Base-by-base conservation (phyloP, 2,113 vertebrate species). In the Saccopteryx bilineata region DNA sequence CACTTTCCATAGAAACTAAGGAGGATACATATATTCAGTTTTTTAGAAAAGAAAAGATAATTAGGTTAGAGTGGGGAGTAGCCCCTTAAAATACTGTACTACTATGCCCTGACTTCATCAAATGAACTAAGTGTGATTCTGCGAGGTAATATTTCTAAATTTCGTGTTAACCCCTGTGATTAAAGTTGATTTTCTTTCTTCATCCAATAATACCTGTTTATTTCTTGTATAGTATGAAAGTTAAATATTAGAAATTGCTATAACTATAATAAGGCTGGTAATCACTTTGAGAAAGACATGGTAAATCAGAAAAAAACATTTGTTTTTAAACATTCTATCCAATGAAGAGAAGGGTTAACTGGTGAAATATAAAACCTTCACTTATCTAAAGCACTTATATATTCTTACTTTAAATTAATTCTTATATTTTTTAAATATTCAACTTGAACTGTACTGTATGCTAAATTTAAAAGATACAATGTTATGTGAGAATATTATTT, bases 331-430 rank as follows among this genome's bases (percentile, higher is more conserved):
- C 90, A 96, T 98, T 98, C 96, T 98, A 84, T 97, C 95, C 95
- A 95, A 85, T 96, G 93, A 95, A 89, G 95, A 69, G 81, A 89
- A 97, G 95, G 90, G 98, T 97, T 97, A 97, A 93, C 88, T 94
- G 90, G 74, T 96, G 72, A 95, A 97, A 76, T 68, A 75, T 15
- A 68, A 96, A 76, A 50, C 71, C 94, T 96, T 97, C 94, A 98
- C 97, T 97, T 98, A 98, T 98, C 96, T 97, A 95, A 97, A 98
- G 93, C 95, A 79, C 28, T 69, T 60, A 98, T 96, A 98, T 97
- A 98, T 97, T 94, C 97, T 98, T 93, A 96, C 85, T 96, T 97
- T 96, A 66, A n/a, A 96, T 63, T 96, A 66, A n/a, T 97, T 63
- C 9, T n/a, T 46, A 26, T 50, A 97, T 98, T 97, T n/a, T 79